Evolutionary conservation across 2,113 vertebrate species (phyloP), one percentile per base, ranked within the genome.

Genomic region (Sakesphorus luctuosus): DNA sequence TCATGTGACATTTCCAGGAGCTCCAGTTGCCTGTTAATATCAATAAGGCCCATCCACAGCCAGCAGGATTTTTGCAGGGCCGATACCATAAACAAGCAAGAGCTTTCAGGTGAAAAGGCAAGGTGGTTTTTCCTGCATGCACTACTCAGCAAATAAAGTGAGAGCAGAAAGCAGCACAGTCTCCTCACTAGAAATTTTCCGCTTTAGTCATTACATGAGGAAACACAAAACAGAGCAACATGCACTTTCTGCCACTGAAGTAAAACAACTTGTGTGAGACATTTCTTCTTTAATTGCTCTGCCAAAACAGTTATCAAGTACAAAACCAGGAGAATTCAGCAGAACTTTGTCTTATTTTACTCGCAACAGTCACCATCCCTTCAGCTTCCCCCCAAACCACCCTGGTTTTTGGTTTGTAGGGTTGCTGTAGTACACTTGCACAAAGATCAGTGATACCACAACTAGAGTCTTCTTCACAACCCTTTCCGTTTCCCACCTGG

Each of bases 1-100:
- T 96, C 84, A 78, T 97, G 96, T 97, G 91, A 86, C 83, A 85
- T 61, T 83, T 85, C 85, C 73, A 77, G 71, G 94, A 95, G 65
- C 87, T 80, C 61, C 84, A 80, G 80, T 56, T 96, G 82, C 84
- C 89, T 46, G 31, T 29, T 75, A 61, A 7, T 7, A 68, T 55
- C 52, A 68, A 16, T 0, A 9, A 77, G 53, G 66, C 67, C 74
- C 81, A 59, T 14, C 35, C 26, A 4, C 21, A 53, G 36, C 16
- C 2, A 0, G 55, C 5, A 10, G 13, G 20, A 43, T 18, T 65
- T 84, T 77, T 2, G 4, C 2, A 9, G 44, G 7, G 44, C 25
- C 0, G 0, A 13, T 26, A 55, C 12, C 23, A 31, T 1, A 44
- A 87, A 63, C 50, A 33, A 71, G 12, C 18, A 31, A 75, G 46